Percentiles rank a stretch among this genome's conserved stretches.
phyloP scores from a whole-genome alignment of 2,888 invertebrate genomes.

The Tuta absoluta region DNA sequence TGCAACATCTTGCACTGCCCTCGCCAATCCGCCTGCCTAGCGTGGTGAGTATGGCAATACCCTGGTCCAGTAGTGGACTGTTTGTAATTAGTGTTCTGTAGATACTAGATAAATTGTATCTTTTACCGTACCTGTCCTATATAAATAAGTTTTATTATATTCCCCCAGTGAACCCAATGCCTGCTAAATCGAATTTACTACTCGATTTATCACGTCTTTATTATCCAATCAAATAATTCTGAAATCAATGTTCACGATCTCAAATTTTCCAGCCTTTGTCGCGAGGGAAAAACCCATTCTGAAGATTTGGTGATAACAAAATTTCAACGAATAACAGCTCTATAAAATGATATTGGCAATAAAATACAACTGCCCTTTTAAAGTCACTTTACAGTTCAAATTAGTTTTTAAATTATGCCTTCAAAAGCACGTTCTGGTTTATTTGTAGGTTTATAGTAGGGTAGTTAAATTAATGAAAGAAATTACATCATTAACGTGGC shows the following conservation, averaged over 20 bases:
- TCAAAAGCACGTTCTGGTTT: not conserved
- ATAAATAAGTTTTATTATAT: not conserved
- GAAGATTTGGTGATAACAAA: not conserved
- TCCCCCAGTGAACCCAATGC: not conserved
- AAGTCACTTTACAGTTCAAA: not conserved
- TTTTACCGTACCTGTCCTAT: not conserved
- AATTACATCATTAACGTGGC: conserved; percentile 5
- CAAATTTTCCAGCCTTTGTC: conserved; percentile 7
- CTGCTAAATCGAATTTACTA: not conserved
- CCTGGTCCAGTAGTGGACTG: too few species aligned
- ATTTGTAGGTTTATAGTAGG: conserved; percentile 1
- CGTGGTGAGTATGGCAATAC: too few species aligned
- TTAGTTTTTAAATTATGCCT: not conserved
- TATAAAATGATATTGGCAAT: conserved; percentile 8
- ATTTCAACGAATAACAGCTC: not conserved
- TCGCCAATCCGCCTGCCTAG: too few species aligned
- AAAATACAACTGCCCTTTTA: not conserved
- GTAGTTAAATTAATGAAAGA: not conserved
- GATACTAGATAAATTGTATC: too few species aligned
- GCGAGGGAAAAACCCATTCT: not conserved
- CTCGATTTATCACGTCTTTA: conserved; percentile 3
- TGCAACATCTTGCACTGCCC: too few species aligned
- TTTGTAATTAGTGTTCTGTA: too few species aligned
- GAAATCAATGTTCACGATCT: not conserved
- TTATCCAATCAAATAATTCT: not conserved